Conservation (phyloP, 2,888 invertebrate genomes). For the Lasiommata megera region DNA sequence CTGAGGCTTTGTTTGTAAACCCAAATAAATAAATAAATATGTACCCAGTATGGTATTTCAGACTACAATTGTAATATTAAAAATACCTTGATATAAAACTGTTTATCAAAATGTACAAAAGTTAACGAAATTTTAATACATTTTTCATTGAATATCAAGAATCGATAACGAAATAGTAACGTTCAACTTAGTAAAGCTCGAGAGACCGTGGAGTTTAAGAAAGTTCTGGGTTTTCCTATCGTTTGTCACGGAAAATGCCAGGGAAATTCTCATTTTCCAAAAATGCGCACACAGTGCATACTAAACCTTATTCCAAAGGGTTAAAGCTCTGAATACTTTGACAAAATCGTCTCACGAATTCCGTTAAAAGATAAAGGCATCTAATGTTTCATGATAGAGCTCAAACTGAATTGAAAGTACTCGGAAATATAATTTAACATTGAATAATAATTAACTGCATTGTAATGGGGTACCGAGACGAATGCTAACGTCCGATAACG, state of each 20-base stretch:
- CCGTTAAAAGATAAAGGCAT: not conserved
- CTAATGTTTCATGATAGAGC: not conserved
- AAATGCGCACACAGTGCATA: not conserved
- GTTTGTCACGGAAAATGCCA: not conserved
- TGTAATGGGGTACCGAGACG: not conserved
- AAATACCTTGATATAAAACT: too few relatives aligned
- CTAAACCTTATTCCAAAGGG: not conserved
- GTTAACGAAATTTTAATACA: too few relatives aligned
- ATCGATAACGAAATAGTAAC: not conserved
- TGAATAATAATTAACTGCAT: constrained; percentile 20
- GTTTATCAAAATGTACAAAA: too few relatives aligned
- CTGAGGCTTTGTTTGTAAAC: too few relatives aligned
- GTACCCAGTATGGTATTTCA: too few relatives aligned
- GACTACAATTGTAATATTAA: too few relatives aligned
- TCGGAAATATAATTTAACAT: constrained; percentile 12
- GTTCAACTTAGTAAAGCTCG: not conserved
- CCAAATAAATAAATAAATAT: too few relatives aligned
- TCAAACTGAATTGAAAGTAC: constrained; percentile 3
- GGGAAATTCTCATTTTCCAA: not conserved
- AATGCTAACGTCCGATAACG: constrained; percentile 1
- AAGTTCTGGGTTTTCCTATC: not conserved
- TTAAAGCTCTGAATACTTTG: not conserved
- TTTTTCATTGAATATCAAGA: not conserved
- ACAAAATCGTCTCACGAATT: not conserved
- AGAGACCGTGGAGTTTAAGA: not conserved